phyloP scores from a whole-genome alignment of 2,113 vertebrate genomes.

The Osmerus eperlanus region DNA sequence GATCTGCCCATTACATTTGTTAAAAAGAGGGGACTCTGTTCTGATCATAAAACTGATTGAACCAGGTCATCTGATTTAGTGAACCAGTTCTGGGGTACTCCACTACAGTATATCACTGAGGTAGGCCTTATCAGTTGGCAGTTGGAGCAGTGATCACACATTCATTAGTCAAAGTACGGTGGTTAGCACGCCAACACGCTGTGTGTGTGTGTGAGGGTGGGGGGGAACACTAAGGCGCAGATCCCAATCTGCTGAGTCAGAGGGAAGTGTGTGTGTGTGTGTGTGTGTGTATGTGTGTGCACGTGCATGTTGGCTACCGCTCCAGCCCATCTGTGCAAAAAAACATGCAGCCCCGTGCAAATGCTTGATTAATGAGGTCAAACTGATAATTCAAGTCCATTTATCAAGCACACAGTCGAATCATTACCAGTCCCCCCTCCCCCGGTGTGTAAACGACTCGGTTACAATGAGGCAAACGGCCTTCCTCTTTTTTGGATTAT shows the following conservation, averaged over 20 bases:
- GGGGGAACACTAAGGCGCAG: background rate
- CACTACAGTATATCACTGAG: background rate
- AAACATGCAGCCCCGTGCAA: background rate
- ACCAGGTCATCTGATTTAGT: too few relatives aligned
- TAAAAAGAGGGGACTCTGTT: too few relatives aligned
- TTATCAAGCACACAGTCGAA: background rate
- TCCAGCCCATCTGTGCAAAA: background rate
- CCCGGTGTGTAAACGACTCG: background rate
- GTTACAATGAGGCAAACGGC: background rate
- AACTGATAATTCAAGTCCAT: background rate
- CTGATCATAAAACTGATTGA: too few relatives aligned
- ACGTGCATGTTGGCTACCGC: background rate
- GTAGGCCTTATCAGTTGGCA: background rate
- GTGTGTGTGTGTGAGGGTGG: background rate
- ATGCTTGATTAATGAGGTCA: conserved; percentile 10
- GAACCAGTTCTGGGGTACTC: background rate
- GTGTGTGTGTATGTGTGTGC: conserved; percentile 10
- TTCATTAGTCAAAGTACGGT: conserved; percentile 5
- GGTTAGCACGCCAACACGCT: background rate
- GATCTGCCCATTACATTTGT: too few relatives aligned
- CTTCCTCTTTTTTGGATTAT: background rate
- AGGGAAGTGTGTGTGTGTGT: background rate
- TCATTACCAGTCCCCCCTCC: background rate
- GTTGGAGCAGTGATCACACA: background rate
- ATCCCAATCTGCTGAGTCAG: background rate